These are phyloP conservation scores for Nematostella vectensis DNA, from an alignment of 92 coral and sea anemone species.

Conservation along the genomic window DNA sequence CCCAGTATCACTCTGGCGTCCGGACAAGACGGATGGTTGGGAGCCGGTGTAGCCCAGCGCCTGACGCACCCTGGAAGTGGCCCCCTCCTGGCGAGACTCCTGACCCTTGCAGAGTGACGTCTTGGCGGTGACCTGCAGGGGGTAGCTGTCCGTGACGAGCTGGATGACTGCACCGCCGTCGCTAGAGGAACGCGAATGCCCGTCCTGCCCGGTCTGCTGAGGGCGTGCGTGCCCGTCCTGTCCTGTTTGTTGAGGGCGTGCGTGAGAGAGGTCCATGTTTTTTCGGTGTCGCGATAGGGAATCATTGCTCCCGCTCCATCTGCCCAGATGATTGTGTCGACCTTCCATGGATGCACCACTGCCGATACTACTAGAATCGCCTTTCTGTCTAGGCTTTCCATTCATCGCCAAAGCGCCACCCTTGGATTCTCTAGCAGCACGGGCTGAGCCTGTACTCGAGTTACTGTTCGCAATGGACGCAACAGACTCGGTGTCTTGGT, in stretches of 20 bases:
- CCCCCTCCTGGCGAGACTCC: slow-evolving; percentile 1
- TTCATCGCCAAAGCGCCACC: slow-evolving; percentile 38
- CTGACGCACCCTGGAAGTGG: slow-evolving; percentile 15
- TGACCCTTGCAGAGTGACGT: slow-evolving; percentile 12
- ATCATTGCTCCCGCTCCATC: slow-evolving; percentile 72
- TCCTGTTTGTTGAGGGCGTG: slow-evolving; percentile 16
- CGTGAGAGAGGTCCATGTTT: slow-evolving; percentile 11
- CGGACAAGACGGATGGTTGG: slow-evolving; percentile 1
- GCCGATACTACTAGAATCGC: slow-evolving; percentile 46
- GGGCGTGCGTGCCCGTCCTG: slow-evolving; percentile 2
- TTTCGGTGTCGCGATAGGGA: slow-evolving; percentile 65
- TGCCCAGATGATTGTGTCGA: slow-evolving; percentile 41
- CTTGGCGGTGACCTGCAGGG: slow-evolving; percentile 66
- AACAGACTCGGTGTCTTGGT: slow-evolving; percentile 38
- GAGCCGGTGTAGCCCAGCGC: slow-evolving; percentile 3
- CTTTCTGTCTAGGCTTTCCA: slow-evolving; percentile 22
- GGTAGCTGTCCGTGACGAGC: slow-evolving; percentile 58
- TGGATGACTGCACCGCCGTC: slow-evolving; percentile 67
- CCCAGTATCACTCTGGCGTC: slow-evolving; percentile 29
- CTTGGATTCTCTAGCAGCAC: slow-evolving; percentile 16
- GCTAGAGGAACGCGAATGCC: slow-evolving; percentile 65
- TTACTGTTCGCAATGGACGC: slow-evolving; percentile 46
- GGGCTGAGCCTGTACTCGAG: slow-evolving; percentile 46
- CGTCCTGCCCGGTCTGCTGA: not conserved
- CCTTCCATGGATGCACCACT: slow-evolving; percentile 63